phyloP scores from a whole-genome alignment of 2,797 vertebrate genomes.

The Pseudomugil tenellus region DNA sequence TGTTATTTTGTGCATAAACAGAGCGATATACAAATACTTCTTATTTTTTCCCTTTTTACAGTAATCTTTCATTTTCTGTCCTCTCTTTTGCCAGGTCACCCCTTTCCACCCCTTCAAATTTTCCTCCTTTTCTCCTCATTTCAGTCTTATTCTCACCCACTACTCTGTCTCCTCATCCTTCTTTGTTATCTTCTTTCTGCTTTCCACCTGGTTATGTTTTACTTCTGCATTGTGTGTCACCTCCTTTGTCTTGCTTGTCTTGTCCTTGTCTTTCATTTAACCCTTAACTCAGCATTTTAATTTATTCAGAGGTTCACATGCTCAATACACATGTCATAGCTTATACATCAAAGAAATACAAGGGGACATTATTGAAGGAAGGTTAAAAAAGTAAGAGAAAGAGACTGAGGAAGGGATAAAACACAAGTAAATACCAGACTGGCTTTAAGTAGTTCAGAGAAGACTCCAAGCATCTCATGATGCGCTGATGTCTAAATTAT shows the following conservation, averaged over 20 bases:
- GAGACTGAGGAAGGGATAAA: no score
- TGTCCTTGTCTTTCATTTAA: not conserved
- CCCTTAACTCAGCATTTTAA: not conserved
- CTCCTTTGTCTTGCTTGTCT: not conserved
- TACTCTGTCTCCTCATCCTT: not conserved
- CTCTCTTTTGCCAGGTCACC: not conserved
- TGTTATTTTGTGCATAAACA: slow-evolving; percentile 2
- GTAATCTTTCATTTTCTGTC: not conserved
- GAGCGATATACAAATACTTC: not conserved
- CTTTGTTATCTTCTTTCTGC: not conserved
- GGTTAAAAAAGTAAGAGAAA: no score
- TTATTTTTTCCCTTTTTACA: not conserved
- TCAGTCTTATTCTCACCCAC: not conserved
- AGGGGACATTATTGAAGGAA: no score
- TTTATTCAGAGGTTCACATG: not conserved
- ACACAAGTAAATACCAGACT: no score
- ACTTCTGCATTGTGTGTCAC: no score
- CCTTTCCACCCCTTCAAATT: no score
- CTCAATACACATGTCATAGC: no score
- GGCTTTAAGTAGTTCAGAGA: no score
- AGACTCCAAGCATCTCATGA: no score
- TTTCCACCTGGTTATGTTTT: not conserved
- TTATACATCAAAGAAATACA: not conserved
- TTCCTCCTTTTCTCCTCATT: no score
- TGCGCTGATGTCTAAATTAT: not conserved